A percentile compares a stretch with the other conserved stretches of the same genome.
phyloP scores from a whole-genome alignment of 2,113 vertebrate species.

The Stictonetta naevosa region DNA sequence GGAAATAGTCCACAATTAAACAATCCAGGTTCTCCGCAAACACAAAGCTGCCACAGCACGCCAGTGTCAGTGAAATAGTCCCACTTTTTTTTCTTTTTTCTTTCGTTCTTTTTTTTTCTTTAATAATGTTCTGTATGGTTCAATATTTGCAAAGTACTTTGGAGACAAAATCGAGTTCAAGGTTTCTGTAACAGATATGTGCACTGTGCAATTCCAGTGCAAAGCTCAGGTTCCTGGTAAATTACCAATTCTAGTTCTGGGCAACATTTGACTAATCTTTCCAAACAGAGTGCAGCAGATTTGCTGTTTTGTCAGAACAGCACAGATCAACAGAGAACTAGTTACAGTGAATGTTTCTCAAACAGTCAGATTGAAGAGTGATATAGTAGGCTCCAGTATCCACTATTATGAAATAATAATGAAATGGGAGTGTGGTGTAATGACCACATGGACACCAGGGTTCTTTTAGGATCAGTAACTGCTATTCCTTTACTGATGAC shows the following conservation, averaged over 20 bases:
- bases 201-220: neutral
- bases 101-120: too few relatives aligned
- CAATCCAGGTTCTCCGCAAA: neutral
- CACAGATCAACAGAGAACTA: neutral
- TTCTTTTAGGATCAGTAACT: too few relatives aligned
- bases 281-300: neutral
- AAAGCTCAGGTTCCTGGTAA: conserved; percentile 21
- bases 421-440: neutral
- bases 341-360: neutral
- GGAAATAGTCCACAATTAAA: neutral
- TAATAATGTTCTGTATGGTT: neutral
- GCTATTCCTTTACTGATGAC: too few relatives aligned
- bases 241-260: neutral
- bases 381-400: neutral
- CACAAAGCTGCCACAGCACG: neutral
- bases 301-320: conserved; percentile 50
- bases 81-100: neutral
- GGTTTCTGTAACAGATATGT: neutral
- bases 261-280: neutral
- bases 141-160: neutral
- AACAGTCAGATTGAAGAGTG: neutral
- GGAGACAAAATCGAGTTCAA: neutral
- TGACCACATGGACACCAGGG: too few relatives aligned
- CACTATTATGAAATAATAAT: neutral
- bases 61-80: neutral